Evolutionary conservation across 2,888 invertebrate genomes (phyloP).

Genomic region (Sesia apiformis): DNA sequence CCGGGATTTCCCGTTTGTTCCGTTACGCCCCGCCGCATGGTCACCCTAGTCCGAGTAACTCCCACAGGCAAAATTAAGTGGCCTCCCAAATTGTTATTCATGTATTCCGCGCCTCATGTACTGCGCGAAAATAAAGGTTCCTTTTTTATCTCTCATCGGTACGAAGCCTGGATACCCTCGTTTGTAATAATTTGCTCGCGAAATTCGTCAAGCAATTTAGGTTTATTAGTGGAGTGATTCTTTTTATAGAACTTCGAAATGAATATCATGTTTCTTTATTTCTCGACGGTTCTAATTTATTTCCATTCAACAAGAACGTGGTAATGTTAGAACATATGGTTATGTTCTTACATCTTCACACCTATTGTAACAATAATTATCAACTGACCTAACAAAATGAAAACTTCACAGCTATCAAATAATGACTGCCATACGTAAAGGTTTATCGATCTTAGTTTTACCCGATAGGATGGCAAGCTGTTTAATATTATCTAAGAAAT

Average conservation of each 20-base stretch:
- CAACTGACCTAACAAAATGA: no score
- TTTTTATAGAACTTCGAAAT: not conserved
- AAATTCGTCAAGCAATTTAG: not conserved
- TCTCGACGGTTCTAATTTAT: no score
- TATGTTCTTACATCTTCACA: no score
- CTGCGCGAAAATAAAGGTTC: conserved; percentile 12
- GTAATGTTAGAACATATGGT: no score
- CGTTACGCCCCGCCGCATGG: conserved; percentile 6
- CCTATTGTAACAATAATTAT: no score
- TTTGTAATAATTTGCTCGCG: not conserved
- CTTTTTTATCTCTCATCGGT: conserved; percentile 11
- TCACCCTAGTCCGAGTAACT: conserved; percentile 9
- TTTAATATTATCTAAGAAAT: no score
- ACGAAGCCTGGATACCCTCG: not conserved
- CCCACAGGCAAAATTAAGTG: conserved; percentile 20
- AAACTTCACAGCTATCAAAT: no score
- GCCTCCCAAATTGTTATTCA: conserved; percentile 21
- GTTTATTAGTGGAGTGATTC: not conserved
- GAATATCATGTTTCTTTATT: no score
- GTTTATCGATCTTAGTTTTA: no score
- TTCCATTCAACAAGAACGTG: no score
- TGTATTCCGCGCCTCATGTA: conserved; percentile 17
- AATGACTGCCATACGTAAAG: no score
- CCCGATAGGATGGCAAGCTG: no score
- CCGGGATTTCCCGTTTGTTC: conserved; percentile 6